A percentile compares a stretch with the other conserved stretches of the same genome.
Conservation (phyloP, 2,113 vertebrate species). For the Sula dactylatra region DNA sequence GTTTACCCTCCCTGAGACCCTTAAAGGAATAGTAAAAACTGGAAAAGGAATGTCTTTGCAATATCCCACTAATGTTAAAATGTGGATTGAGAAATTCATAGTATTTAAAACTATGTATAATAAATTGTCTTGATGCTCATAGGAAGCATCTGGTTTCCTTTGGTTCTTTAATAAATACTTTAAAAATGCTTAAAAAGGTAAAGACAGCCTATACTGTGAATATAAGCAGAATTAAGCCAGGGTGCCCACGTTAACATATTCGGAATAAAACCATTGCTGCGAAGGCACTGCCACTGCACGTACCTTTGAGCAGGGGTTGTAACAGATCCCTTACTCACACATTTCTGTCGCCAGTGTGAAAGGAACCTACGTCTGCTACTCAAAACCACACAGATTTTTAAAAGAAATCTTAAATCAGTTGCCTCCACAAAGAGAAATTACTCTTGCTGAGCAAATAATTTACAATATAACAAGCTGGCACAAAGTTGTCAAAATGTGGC, state of each 20-base stretch:
- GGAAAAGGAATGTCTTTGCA: conserved; percentile 85
- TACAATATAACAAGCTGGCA: conserved; percentile 61
- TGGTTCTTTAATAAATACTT: conserved; percentile 92
- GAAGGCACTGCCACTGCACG: conserved; percentile 62
- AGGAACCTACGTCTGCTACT: conserved; percentile 74
- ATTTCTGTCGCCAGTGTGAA: conserved; percentile 65
- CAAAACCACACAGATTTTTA: conserved; percentile 72
- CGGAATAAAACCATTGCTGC: conserved; percentile 50
- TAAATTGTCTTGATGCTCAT: conserved; percentile 76
- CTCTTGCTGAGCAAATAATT: conserved; percentile 57
- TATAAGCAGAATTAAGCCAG: conserved; percentile 84
- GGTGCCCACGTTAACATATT: conserved; percentile 58
- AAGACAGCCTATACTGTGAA: conserved; percentile 87
- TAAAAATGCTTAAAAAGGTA: conserved; percentile 87
- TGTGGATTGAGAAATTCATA: conserved; percentile 80
- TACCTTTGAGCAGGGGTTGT: conserved; percentile 25
- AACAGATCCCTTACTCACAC: conserved; percentile 41
- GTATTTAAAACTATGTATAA: conserved; percentile 81
- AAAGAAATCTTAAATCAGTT: conserved; percentile 65
- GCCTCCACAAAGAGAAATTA: conserved; percentile 78
- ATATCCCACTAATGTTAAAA: conserved; percentile 79
- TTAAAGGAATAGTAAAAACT: conserved; percentile 84
- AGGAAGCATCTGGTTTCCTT: conserved; percentile 80
- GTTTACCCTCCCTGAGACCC: conserved; percentile 86
- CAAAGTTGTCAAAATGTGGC: conserved; percentile 37